Percentiles rank a stretch among this genome's conserved stretches.
Evolutionary conservation across 1,140 invertebrate genomes (phyloP).

Genomic region (Drosophila pseudoobscura): DNA sequence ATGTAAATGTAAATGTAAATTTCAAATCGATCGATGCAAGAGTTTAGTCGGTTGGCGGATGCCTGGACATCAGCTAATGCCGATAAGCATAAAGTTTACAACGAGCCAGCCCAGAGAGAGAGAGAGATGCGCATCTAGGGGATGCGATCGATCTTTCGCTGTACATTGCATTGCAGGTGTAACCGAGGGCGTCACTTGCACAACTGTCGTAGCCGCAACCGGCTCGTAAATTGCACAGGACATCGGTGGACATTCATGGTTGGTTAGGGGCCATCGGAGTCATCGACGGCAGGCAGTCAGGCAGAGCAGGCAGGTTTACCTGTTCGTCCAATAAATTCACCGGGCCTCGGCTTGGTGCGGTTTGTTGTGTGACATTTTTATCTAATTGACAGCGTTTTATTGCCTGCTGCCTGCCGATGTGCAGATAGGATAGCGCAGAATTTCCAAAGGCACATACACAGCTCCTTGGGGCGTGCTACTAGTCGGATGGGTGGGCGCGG

Average conservation of each 20-base stretch:
- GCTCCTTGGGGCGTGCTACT: constrained; percentile 72
- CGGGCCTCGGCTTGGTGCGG: constrained; percentile 55
- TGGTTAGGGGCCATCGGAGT: constrained; percentile 5
- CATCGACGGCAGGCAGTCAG: constrained; percentile 3
- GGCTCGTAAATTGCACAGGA: constrained; percentile 74
- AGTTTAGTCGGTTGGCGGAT: constrained; percentile 47
- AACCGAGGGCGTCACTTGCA: constrained; percentile 72
- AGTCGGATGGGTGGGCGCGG: constrained; percentile 27
- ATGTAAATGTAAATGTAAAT: constrained; percentile 74
- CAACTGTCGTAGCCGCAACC: constrained; percentile 51
- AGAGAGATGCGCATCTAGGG: constrained; percentile 34
- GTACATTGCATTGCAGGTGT: constrained; percentile 61
- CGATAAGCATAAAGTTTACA: constrained; percentile 61
- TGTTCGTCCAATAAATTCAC: constrained; percentile 72
- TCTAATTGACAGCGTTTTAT: constrained; percentile 82
- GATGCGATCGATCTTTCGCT: constrained; percentile 11
- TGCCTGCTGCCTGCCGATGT: constrained; percentile 14
- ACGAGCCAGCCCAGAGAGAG: neutral
- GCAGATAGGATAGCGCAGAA: constrained; percentile 25
- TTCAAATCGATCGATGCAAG: constrained; percentile 71
- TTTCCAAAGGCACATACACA: constrained; percentile 14
- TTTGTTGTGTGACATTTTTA: constrained; percentile 83
- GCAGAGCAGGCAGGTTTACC: constrained; percentile 11
- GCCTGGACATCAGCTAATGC: constrained; percentile 55
- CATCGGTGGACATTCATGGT: constrained; percentile 21